These are phyloP conservation scores for Drosophila subobscura DNA, from an alignment of 1,140 invertebrate species.

Conservation along the genomic window DNA sequence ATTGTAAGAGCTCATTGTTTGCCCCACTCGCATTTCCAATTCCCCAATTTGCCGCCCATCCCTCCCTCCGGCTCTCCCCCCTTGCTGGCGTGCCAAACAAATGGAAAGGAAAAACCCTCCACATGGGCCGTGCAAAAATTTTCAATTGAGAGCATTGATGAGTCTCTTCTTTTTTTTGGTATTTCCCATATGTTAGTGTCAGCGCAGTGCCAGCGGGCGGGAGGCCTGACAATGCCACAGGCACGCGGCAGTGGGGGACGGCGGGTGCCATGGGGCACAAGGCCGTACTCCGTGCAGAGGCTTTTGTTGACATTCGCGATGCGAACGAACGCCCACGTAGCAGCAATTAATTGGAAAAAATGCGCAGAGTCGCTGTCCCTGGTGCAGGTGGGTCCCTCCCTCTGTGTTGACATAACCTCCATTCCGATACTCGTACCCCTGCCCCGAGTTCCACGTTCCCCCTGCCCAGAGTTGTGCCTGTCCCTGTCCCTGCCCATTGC, in stretches of 20 bases:
- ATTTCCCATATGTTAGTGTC: conserved; percentile 64
- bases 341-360: conserved; percentile 80
- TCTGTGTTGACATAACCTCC: conserved; percentile 68
- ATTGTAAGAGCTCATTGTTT: conserved; percentile 70
- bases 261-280: conserved; percentile 34
- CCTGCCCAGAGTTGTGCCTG: neutral
- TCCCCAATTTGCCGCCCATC: conserved; percentile 47
- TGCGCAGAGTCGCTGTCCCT: conserved; percentile 55
- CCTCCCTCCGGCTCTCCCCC: no score
- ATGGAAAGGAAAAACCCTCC: conserved; percentile 24
- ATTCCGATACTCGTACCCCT: conserved; percentile 26
- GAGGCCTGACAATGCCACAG: conserved; percentile 4
- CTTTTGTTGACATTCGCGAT: conserved; percentile 71
- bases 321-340: conserved; percentile 60
- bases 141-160: conserved; percentile 79
- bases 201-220: conserved; percentile 44
- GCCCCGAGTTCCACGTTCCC: neutral
- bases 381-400: conserved; percentile 54
- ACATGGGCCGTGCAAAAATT: conserved; percentile 65
- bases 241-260: neutral
- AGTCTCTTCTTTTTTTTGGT: conserved; percentile 54
- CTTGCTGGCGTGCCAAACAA: conserved; percentile 38
- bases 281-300: conserved; percentile 25
- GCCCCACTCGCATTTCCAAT: conserved; percentile 66
- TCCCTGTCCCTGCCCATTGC: conserved; percentile 1